phyloP scores from a whole-genome alignment of 2,113 vertebrate species.

The Caracal caracal region DNA sequence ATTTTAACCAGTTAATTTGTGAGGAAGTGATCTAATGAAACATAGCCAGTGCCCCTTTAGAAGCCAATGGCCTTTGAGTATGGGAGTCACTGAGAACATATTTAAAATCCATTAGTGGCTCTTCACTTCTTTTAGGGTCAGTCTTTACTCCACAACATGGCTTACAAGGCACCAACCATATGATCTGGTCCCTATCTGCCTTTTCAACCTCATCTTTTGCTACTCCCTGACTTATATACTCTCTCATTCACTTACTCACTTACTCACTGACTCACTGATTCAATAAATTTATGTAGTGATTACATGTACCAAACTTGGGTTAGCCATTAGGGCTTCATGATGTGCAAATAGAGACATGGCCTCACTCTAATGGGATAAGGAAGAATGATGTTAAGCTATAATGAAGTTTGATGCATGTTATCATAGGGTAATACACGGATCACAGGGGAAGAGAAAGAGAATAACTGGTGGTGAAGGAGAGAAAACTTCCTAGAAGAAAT shows the following conservation, averaged over 20 bases:
- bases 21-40: neutral
- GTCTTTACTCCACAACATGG: neutral
- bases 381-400: neutral
- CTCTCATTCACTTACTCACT: neutral
- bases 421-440: neutral
- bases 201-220: neutral
- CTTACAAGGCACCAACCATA: neutral
- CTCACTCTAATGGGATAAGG: neutral
- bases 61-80: neutral
- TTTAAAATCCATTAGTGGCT: neutral
- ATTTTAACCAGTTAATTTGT: slow-evolving; percentile 31
- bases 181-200: neutral
- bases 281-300: neutral
- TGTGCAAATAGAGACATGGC: neutral
- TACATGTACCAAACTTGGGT: neutral
- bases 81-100: neutral
- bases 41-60: neutral
- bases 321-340: neutral
- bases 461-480: neutral
- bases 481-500: neutral
- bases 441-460: neutral
- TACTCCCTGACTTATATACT: neutral
- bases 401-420: neutral
- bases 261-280: neutral
- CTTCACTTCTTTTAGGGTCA: neutral